These are phyloP conservation scores for Pectinophora gossypiella DNA, from an alignment of 1,140 invertebrate species.

Conservation along the genomic window DNA sequence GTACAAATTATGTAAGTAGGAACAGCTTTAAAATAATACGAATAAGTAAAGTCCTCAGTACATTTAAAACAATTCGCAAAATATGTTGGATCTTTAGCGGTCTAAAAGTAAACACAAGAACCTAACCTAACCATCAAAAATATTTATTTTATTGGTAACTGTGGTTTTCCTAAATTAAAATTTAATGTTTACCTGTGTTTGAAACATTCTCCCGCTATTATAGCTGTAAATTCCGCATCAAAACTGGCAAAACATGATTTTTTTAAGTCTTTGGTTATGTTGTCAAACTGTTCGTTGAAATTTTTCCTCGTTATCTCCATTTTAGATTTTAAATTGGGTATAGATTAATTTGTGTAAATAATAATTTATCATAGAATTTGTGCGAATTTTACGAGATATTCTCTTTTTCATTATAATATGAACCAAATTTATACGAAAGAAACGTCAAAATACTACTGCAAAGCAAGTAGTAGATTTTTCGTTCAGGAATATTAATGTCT, in stretches of 20 bases:
- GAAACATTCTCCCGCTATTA: slow-evolving; percentile 65
- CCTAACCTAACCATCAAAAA: not conserved
- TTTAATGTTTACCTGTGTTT: slow-evolving; percentile 69
- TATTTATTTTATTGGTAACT: not conserved
- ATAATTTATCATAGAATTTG: not conserved
- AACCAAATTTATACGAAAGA: too few relatives aligned
- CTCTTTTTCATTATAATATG: too few relatives aligned
- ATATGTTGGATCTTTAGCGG: too few relatives aligned
- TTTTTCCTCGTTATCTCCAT: slow-evolving; percentile 76
- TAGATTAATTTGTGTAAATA: not conserved
- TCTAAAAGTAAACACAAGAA: not conserved
- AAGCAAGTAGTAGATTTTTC: too few relatives aligned
- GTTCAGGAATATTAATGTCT: too few relatives aligned
- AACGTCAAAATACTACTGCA: too few relatives aligned
- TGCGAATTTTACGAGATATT: too few relatives aligned
- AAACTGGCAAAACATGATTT: slow-evolving; percentile 77
- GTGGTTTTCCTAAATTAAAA: not conserved
- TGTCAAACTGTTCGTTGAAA: slow-evolving; percentile 68
- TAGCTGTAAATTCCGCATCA: slow-evolving; percentile 82
- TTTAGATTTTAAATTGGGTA: too few relatives aligned
- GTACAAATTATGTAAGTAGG: too few relatives aligned
- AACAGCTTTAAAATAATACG: too few relatives aligned
- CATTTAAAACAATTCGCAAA: too few relatives aligned
- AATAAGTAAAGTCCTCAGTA: too few relatives aligned
- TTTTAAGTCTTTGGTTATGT: slow-evolving; percentile 69